Evolutionary conservation across 2,888 invertebrate species (phyloP).

Genomic region (Mythimna vitellina): DNA sequence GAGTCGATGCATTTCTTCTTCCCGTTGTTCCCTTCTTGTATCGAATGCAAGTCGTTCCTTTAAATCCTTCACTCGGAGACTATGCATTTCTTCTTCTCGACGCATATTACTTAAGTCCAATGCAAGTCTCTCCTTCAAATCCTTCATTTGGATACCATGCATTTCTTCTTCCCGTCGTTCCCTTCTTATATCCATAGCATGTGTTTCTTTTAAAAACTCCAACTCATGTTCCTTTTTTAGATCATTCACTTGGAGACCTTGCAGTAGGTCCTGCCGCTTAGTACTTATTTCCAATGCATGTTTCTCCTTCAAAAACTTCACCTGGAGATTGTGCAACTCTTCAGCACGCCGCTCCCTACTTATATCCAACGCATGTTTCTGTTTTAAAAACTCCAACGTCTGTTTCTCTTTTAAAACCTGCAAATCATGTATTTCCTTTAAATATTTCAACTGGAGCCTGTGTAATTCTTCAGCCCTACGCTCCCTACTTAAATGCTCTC

Average conservation of each 20-base stretch:
- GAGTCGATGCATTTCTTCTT: no score
- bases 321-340: background rate
- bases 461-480: background rate
- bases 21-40: no score
- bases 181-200: background rate
- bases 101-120: background rate
- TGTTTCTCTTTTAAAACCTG: background rate
- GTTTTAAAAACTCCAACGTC: background rate
- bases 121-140: background rate
- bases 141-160: background rate
- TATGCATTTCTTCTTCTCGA: background rate
- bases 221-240: background rate
- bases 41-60: background rate
- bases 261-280: background rate
- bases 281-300: background rate
- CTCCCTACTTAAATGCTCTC: conserved; percentile 1
- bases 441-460: background rate
- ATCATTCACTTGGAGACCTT: background rate
- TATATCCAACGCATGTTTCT: background rate
- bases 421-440: conserved; percentile 3
- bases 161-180: background rate
- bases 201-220: background rate
- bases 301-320: background rate
- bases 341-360: background rate
- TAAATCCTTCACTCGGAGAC: background rate